Base-by-base conservation (phyloP, 2,797 vertebrate species). In the Percopsis omiscomaycus region DNA sequence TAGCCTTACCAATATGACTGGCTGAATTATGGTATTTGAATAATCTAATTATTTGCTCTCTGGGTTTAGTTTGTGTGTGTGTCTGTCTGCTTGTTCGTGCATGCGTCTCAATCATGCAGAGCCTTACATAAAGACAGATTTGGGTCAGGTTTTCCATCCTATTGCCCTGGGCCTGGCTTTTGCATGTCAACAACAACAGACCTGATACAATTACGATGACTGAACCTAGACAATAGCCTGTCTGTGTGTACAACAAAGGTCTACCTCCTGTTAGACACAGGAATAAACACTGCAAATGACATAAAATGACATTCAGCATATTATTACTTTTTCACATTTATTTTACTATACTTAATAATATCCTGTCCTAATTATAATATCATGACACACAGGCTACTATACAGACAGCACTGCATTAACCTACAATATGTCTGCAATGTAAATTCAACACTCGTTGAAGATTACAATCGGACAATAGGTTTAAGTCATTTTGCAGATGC, bases 61-160 rank as follows among this genome's bases (percentile, higher is more conserved):
- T n/a, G 48, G 70, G 70, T 66, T 65, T 60, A n/a, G 22, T 46
- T 22, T 47, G 10, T 47, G 2, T 6, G 28, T 37, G 49, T 67
- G 63, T 59, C 15, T 49, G 45, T 30, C 10, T 32, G 45, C 85
- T 69, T 88, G 13, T 8, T 28, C 65, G 64, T 59, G 42, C 27
- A 14, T 14, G 27, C 28, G 46, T 86, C 72, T 88, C 84, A 71
- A 77, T 87, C 85, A 85, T 77, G 59, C 67, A 55, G 69, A 47
- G 71, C 61, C 78, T 82, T 82, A 76, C 77, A 72, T 78, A 87
- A 83, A 86, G 80, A 86, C 80, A 84, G 69, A 88, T 89, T 85
- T 85, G 75, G 86, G 87, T 86, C 87, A 88, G 68, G 75, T 74
- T 65, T 76, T 74, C 66, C 72, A 78, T 79, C 69, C 56, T 61